Percentiles rank a stretch among this genome's conserved stretches.
Conservation (phyloP, 2,888 invertebrate species). For the Rutpela maculata region DNA sequence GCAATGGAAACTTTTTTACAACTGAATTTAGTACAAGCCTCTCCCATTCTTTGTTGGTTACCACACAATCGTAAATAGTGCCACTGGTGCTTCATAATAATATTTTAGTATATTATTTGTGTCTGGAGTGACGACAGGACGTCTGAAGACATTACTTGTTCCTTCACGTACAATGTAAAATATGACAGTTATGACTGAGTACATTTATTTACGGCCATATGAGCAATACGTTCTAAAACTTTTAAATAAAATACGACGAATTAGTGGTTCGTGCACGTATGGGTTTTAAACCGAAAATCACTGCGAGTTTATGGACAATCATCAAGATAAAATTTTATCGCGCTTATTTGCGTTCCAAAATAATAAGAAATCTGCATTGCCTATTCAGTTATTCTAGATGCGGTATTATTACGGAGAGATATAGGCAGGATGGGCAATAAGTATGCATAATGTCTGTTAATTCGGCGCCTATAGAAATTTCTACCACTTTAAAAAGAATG, state of each 20-base stretch:
- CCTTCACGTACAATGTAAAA: slow-evolving; percentile 46
- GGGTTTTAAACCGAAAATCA: slow-evolving; percentile 36
- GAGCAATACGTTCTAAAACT: slow-evolving; percentile 37
- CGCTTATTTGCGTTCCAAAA: slow-evolving; percentile 53
- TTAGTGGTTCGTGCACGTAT: slow-evolving; percentile 46
- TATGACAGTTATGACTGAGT: slow-evolving; percentile 47
- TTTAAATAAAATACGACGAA: slow-evolving; percentile 36
- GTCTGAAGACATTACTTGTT: slow-evolving; percentile 41
- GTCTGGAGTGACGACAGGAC: slow-evolving; percentile 44
- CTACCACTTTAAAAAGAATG: too few relatives aligned
- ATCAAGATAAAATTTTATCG: slow-evolving; percentile 31
- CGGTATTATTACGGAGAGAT: background rate
- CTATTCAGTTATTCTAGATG: slow-evolving; percentile 5
- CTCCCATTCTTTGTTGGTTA: too few relatives aligned
- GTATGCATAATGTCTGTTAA: too few relatives aligned
- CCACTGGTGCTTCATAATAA: slow-evolving; percentile 13
- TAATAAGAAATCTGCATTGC: slow-evolving; percentile 10
- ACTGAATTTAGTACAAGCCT: too few relatives aligned
- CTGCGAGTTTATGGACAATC: slow-evolving; percentile 26
- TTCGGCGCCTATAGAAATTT: too few relatives aligned
- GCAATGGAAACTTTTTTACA: too few relatives aligned
- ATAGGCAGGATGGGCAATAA: too few relatives aligned
- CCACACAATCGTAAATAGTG: background rate
- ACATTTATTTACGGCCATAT: slow-evolving; percentile 46
- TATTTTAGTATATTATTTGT: slow-evolving; percentile 28